Conservation (phyloP, 2,797 vertebrate species). For the Anabas testudineus region DNA sequence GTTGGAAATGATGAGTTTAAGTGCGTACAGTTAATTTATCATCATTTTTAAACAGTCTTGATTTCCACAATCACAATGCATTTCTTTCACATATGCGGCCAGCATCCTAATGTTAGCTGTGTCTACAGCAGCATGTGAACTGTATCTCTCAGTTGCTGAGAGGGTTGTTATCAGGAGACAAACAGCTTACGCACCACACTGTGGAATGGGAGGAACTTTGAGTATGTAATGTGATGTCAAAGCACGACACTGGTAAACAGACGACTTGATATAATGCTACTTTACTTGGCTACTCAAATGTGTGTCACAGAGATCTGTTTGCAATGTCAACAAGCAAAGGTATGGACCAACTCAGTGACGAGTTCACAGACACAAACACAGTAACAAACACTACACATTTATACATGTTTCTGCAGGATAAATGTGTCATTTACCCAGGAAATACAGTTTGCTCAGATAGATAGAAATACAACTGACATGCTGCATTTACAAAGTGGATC, state of each 20-base stretch:
- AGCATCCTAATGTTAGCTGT: constrained; percentile 22
- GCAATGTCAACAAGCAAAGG: neutral
- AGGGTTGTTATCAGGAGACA: constrained; percentile 59
- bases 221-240: constrained; percentile 40
- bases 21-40: neutral
- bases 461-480: neutral
- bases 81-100: constrained; percentile 30
- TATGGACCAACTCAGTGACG: neutral
- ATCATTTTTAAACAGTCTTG: constrained; percentile 8
- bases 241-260: constrained; percentile 34
- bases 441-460: constrained; percentile 2
- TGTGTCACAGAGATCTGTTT: constrained; percentile 4
- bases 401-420: neutral
- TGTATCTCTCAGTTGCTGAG: constrained; percentile 56
- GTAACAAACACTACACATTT: neutral
- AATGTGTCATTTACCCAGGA: neutral
- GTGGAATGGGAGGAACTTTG: constrained; percentile 50
- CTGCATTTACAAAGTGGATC: neutral
- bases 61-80: constrained; percentile 21
- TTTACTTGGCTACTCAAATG: neutral
- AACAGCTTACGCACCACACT: constrained; percentile 55
- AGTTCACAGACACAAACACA: neutral
- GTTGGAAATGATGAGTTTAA: neutral
- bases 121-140: constrained; percentile 34
- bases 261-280: constrained; percentile 16